phyloP scores from a whole-genome alignment of 2,888 invertebrate genomes.

The Zele albiditarsus region DNA sequence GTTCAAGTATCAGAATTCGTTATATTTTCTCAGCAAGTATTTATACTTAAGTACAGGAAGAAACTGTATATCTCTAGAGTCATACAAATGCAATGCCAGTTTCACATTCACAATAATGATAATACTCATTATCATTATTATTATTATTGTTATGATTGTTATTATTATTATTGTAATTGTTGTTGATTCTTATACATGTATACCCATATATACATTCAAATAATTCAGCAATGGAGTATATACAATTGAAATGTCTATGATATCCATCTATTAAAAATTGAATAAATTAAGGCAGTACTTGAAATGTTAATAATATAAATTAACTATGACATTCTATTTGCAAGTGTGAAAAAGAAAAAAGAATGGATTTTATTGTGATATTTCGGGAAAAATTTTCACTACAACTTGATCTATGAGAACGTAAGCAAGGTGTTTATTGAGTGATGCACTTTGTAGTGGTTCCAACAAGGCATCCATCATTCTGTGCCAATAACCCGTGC shows the following conservation, averaged over 20 bases:
- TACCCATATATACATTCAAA: not conserved
- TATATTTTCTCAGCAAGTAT: not conserved
- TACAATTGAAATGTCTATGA: not conserved
- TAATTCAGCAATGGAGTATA: not conserved
- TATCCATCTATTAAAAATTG: not conserved
- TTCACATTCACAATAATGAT: not conserved
- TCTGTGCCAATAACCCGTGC: slow-evolving; percentile 61
- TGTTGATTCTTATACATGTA: not conserved
- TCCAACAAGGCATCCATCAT: slow-evolving; percentile 66
- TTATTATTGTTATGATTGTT: not conserved
- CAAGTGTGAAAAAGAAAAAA: not conserved
- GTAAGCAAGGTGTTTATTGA: slow-evolving; percentile 82
- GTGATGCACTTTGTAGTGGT: slow-evolving; percentile 74
- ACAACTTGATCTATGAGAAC: slow-evolving; percentile 85
- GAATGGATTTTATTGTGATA: slow-evolving; percentile 59
- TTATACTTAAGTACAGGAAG: not conserved
- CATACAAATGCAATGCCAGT: not conserved
- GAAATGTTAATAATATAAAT: not conserved
- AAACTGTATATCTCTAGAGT: not conserved
- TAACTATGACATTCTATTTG: not conserved
- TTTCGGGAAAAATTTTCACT: slow-evolving; percentile 85
- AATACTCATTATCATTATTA: not conserved
- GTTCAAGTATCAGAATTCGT: not conserved
- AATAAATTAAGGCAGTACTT: slow-evolving; percentile 10
- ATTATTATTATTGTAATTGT: not conserved